Base-by-base conservation (phyloP, 2,888 invertebrate genomes). In the Agrochola macilenta region DNA sequence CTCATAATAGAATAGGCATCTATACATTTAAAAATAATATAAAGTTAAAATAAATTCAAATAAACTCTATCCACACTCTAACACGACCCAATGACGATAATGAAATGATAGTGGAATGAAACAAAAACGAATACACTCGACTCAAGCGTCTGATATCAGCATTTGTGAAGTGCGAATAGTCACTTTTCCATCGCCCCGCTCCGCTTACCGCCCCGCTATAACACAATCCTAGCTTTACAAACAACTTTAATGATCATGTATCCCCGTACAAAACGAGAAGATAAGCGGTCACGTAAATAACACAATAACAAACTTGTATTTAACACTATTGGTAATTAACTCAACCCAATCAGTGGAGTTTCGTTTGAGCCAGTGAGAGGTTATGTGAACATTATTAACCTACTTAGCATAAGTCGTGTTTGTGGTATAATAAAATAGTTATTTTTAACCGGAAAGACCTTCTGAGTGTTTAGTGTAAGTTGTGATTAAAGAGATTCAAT, bases 201-300 rank as follows among this genome's bases (percentile, higher is more conserved):
- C n/a, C 11, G 17, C n/a, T 35, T 35, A 54, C 0, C 17, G n/a
- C 17, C 9, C 5, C 17, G 35, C 61, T 69, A n/a, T 35, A 39
- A 35, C 12, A 39, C 35, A 69, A 69, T 0, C 11, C 2, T 35
- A 35, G 35, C 11, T 69, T 30, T 58, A 58, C 23, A 35, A 58
- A n/a, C 11, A 35, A 35, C 5, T 7, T 23, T 23, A 35, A 63
- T 26, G 69, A 69, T 78, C 30, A n/a, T 35, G n/a, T 74, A 54
- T 43, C 73, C 43, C n/a, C 20, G 49, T 52, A 35, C n/a, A 5
- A 73, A 26, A 52, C 60, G 5, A 58, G 1, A 4, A n/a, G 77
- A 77, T 86, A 83, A 86, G 69, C 30, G 54, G 43, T 63, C 49
- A 74, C 30, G 23, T 82, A 82, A 74, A 82, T 69, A 72, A 75